Evolutionary conservation across 1,140 invertebrate species (phyloP).

Genomic region (Cyclargus thomasi): DNA sequence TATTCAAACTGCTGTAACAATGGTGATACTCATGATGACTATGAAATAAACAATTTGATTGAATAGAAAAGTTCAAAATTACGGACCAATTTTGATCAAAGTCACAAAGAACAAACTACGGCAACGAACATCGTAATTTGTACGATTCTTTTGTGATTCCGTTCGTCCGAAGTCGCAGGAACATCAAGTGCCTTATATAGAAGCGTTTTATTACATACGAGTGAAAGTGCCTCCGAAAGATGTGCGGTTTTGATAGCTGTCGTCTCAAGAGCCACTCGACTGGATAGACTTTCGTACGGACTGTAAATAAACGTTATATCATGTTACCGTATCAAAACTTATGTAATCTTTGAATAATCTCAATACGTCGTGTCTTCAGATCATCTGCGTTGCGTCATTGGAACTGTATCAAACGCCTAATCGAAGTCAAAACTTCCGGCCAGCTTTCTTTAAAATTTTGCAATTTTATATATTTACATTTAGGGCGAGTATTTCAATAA

Average conservation of each 20-base stretch:
- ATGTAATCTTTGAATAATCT: conserved; percentile 4
- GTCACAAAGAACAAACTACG: no score
- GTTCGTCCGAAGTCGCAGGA: no score
- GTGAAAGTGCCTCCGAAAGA: conserved; percentile 2
- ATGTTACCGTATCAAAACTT: conserved; percentile 6
- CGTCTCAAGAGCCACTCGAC: conserved; percentile 4
- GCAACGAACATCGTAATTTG: no score
- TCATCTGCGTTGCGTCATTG: neutral
- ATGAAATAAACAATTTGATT: no score
- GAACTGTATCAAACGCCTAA: neutral
- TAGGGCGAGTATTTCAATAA: no score
- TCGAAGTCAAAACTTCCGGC: neutral
- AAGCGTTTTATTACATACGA: neutral
- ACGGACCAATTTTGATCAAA: no score
- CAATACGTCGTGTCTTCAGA: neutral
- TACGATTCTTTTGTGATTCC: no score
- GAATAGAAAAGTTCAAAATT: no score
- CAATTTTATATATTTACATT: no score
- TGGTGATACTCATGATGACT: no score
- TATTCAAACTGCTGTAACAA: no score
- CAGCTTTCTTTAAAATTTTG: no score
- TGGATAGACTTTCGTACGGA: conserved; percentile 1
- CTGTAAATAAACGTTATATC: conserved; percentile 14
- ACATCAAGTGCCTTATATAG: neutral
- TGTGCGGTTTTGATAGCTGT: neutral